A percentile compares a stretch with the other conserved stretches of the same genome.
phyloP scores from a whole-genome alignment of 2,888 invertebrate species.

The Oeneis ivallda region DNA sequence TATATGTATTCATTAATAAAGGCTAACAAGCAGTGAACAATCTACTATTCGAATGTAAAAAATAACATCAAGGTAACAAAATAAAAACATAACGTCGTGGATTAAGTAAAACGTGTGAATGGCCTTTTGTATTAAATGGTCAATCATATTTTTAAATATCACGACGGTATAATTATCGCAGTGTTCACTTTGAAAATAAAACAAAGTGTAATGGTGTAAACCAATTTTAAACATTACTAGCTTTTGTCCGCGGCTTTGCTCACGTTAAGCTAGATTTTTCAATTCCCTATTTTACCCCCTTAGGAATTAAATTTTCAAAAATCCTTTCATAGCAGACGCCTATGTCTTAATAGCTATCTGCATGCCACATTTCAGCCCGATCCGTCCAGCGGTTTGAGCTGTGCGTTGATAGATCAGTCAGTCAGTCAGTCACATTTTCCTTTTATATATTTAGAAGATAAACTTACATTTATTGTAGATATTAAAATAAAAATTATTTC shows the following conservation, averaged over 20 bases:
- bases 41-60: not conserved
- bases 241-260: too few species aligned
- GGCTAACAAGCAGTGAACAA: not conserved
- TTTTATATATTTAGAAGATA: too few species aligned
- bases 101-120: not conserved
- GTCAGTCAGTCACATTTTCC: too few species aligned
- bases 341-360: too few species aligned
- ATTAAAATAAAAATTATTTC: too few species aligned
- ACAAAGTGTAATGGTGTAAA: not conserved
- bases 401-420: too few species aligned
- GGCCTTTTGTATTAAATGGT: not conserved
- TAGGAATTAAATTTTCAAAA: too few species aligned
- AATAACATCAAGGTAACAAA: constrained; percentile 1
- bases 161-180: not conserved
- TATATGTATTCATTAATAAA: not conserved
- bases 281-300: too few species aligned
- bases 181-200: not conserved
- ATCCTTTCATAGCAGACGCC: too few species aligned
- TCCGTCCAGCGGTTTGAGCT: too few species aligned
- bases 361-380: too few species aligned
- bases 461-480: not conserved
- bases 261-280: too few species aligned
- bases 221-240: not conserved
- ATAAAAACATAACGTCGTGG: not conserved
- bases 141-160: not conserved